A percentile compares a stretch with the other conserved stretches of the same genome.
Evolutionary conservation across 2,888 invertebrate genomes (phyloP).

Genomic region (Xestia rhomboidea): DNA sequence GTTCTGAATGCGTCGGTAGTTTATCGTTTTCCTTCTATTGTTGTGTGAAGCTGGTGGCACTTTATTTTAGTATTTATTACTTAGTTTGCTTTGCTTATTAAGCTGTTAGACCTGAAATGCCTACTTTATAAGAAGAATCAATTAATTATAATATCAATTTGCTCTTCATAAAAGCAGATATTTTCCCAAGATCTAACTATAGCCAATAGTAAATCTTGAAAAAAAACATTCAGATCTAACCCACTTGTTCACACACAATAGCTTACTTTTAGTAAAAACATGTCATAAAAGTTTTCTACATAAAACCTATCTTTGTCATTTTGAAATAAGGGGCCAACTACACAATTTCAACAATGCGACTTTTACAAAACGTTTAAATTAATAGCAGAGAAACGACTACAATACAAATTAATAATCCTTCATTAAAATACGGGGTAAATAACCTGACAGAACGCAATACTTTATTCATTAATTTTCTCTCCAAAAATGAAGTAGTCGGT

Average conservation of each 20-base stretch:
- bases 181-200: not conserved
- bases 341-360: not conserved
- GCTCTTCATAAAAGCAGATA: not conserved
- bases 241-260: not conserved
- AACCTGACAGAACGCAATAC: conserved; percentile 7
- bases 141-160: not conserved
- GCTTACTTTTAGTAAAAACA: not conserved
- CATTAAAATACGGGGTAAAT: conserved; percentile 1
- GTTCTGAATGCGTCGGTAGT: not conserved
- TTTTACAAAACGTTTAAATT: conserved; percentile 2
- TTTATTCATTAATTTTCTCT: conserved; percentile 31
- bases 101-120: not conserved
- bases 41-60: not conserved
- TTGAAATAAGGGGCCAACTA: conserved; percentile 11
- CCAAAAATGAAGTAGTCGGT: conserved; percentile 47
- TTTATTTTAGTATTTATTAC: not conserved
- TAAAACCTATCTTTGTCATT: not conserved
- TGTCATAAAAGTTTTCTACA: not conserved
- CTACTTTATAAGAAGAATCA: not conserved
- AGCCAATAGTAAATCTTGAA: not conserved
- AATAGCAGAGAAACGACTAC: not conserved
- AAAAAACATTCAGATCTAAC: no score
- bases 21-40: conserved; percentile 18
- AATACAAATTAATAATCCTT: conserved; percentile 31
- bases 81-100: not conserved